A percentile compares a stretch with the other conserved stretches of the same genome.
Conservation (phyloP, 2,113 vertebrate genomes). For the Xyrauchen texanus region DNA sequence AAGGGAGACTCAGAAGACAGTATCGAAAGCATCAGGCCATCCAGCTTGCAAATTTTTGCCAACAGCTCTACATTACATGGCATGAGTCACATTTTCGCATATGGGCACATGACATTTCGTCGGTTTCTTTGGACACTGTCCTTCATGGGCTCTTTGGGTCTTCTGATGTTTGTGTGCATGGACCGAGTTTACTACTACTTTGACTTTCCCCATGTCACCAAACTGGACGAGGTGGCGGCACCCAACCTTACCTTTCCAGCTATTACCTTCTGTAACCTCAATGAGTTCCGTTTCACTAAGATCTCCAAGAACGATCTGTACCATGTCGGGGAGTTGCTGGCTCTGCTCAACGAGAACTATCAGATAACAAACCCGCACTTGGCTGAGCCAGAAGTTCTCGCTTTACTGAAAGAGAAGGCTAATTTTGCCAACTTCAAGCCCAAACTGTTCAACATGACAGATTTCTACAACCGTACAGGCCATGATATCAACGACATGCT, state of each 20-base stretch:
- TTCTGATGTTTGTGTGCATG: constrained; percentile 82
- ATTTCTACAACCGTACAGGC: constrained; percentile 87
- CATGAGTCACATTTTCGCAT: constrained; percentile 86
- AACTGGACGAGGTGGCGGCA: constrained; percentile 80
- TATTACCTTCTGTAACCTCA: constrained; percentile 88
- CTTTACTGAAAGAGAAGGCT: constrained; percentile 82
- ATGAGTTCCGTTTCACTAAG: constrained; percentile 86
- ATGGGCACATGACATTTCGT: constrained; percentile 82
- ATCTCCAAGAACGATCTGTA: constrained; percentile 86
- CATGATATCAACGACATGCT: constrained; percentile 87
- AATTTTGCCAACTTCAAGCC: constrained; percentile 86
- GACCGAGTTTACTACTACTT: constrained; percentile 84
- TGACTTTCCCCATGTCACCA: constrained; percentile 81
- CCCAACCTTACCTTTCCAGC: constrained; percentile 86
- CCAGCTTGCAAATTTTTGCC: constrained; percentile 83
- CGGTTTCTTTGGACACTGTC: constrained; percentile 82
- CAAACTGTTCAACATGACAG: constrained; percentile 87
- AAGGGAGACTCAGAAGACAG: constrained; percentile 81
- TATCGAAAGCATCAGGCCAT: constrained; percentile 75
- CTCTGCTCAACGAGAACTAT: constrained; percentile 81
- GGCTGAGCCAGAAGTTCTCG: constrained; percentile 81
- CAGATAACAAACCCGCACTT: constrained; percentile 81
- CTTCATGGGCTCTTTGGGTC: constrained; percentile 80
- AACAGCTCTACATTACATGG: constrained; percentile 85
- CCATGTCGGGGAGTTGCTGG: constrained; percentile 85